Evolutionary conservation across 2,113 vertebrate species (phyloP).

Genomic region (Lathamus discolor): DNA sequence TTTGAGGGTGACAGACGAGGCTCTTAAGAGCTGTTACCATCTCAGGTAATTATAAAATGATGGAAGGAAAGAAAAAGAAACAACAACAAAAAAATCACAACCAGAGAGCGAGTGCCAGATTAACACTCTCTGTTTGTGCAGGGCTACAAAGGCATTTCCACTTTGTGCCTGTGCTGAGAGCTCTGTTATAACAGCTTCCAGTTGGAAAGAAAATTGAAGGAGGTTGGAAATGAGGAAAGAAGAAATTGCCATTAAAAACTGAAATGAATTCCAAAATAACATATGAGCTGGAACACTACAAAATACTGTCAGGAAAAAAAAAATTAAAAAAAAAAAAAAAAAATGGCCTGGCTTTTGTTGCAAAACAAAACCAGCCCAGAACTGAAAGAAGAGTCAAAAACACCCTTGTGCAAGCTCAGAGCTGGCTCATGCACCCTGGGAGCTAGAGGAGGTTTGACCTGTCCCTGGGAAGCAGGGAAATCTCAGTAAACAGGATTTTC

Average conservation of each 20-base stretch:
- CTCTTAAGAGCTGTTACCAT: conserved; percentile 69
- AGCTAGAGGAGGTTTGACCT: background rate
- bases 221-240: conserved; percentile 29
- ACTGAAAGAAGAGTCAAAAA: conserved; percentile 3
- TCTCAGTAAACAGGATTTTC: conserved; percentile 11
- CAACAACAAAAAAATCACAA: background rate
- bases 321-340: too few species aligned
- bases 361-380: background rate
- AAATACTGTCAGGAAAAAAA: background rate
- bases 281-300: background rate
- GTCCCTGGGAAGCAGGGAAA: background rate
- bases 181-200: background rate
- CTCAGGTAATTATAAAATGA: conserved; percentile 71
- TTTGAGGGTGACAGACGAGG: conserved; percentile 69
- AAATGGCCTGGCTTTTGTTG: background rate
- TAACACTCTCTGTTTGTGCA: conserved; percentile 36
- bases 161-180: background rate
- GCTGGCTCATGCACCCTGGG: background rate
- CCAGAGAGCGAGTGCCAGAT: background rate
- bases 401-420: background rate
- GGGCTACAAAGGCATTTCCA: background rate
- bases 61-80: background rate
- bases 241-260: conserved; percentile 56
- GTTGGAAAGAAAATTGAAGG: conserved; percentile 47
- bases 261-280: background rate